These are phyloP conservation scores for Biston betularia DNA, from an alignment of 2,888 invertebrate genomes.

Conservation along the genomic window DNA sequence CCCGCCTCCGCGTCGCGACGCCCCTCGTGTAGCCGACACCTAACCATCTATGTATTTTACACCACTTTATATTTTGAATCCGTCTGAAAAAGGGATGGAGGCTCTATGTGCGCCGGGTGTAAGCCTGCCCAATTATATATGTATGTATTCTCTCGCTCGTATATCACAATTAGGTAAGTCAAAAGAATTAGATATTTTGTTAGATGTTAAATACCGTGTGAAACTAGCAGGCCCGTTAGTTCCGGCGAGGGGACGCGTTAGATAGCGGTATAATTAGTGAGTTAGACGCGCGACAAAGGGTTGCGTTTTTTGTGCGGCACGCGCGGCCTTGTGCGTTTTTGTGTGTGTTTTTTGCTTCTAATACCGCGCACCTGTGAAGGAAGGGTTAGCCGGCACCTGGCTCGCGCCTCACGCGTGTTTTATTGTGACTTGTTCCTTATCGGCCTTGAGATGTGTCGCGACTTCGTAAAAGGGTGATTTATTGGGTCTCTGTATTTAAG, in stretches of 20 bases:
- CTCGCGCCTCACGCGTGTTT: constrained; percentile 7
- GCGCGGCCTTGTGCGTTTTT: constrained; percentile 61
- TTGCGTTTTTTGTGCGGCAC: constrained; percentile 60
- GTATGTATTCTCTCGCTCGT: constrained; percentile 52
- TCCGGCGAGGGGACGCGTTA: constrained; percentile 63
- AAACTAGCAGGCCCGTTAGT: constrained; percentile 68
- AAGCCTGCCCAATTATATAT: constrained; percentile 69
- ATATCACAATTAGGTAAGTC: constrained; percentile 31
- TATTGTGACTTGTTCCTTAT: constrained; percentile 7
- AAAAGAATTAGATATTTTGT: constrained; percentile 39
- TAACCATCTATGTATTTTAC: constrained; percentile 65
- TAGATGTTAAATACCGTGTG: constrained; percentile 52
- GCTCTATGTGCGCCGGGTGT: constrained; percentile 58
- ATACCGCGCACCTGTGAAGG: constrained; percentile 51
- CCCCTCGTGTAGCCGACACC: constrained; percentile 45
- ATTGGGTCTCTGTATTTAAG: neutral
- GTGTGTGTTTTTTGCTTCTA: constrained; percentile 50
- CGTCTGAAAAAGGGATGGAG: constrained; percentile 69
- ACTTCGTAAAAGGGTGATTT: neutral
- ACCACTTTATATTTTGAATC: constrained; percentile 76
- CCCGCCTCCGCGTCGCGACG: constrained; percentile 54
- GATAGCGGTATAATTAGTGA: constrained; percentile 58
- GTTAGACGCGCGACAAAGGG: constrained; percentile 66
- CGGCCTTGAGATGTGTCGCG: neutral
- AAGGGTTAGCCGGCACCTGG: constrained; percentile 43